Evolutionary conservation across 1,140 invertebrate genomes (phyloP).

Genomic region (Brachionus manjavacas): DNA sequence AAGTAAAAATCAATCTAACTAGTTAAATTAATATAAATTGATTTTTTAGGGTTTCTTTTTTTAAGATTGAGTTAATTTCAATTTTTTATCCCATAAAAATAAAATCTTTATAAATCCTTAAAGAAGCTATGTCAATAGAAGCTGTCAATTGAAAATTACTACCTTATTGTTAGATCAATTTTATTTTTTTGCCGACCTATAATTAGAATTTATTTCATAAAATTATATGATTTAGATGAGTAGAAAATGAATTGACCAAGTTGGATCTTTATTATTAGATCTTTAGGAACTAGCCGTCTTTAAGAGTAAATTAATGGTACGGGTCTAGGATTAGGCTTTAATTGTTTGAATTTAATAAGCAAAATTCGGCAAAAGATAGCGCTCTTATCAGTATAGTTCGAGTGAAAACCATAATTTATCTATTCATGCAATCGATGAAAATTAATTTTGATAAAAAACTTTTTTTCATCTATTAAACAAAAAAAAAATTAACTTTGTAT

Average conservation of each 20-base stretch:
- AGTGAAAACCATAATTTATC: not conserved
- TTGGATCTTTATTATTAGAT: not conserved
- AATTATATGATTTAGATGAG: not conserved
- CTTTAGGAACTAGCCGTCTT: no score
- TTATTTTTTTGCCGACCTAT: not conserved
- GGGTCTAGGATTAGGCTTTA: not conserved
- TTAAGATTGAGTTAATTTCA: not conserved
- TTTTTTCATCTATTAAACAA: not conserved
- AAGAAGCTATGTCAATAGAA: not conserved
- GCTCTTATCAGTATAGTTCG: not conserved
- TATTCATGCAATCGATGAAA: slow-evolving; percentile 21
- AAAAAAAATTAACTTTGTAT: not conserved
- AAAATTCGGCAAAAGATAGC: not conserved
- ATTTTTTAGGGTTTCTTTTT: not conserved
- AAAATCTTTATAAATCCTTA: not conserved
- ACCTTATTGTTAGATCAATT: not conserved
- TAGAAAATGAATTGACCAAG: not conserved
- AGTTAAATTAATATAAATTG: not conserved
- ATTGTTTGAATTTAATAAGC: not conserved
- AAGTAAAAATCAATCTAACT: not conserved
- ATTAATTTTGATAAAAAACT: not conserved
- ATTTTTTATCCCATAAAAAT: not conserved
- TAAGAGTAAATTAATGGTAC: not conserved
- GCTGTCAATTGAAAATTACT: not conserved
- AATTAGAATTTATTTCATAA: not conserved